Percentiles rank a stretch among this genome's conserved stretches.
Evolutionary conservation across 2,113 vertebrate species (phyloP).

Genomic region (Myotis yumanensis): DNA sequence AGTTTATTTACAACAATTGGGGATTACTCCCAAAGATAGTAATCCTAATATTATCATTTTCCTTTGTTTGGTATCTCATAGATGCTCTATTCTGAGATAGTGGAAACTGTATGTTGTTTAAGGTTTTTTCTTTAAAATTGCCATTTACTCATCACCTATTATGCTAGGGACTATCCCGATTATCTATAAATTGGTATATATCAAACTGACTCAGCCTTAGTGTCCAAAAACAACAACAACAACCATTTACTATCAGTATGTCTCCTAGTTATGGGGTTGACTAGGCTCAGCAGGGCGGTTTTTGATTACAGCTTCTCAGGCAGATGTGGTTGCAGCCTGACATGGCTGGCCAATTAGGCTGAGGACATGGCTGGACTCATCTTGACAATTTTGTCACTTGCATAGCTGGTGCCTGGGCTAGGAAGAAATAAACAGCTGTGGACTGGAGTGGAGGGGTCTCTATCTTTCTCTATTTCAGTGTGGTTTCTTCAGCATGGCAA

Average conservation of each 20-base stretch:
- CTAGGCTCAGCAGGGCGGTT: not conserved
- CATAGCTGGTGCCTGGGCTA: not conserved
- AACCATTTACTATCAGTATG: not conserved
- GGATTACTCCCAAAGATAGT: not conserved
- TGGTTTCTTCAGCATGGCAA: not conserved
- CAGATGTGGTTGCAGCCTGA: not conserved
- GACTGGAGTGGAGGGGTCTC: not conserved
- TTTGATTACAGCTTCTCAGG: not conserved
- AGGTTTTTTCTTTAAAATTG: not conserved
- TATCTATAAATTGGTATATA: not conserved
- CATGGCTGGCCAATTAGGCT: not conserved
- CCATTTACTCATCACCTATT: not conserved
- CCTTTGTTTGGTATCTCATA: not conserved
- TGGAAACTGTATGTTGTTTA: not conserved
- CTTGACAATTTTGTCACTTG: not conserved
- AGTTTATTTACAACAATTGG: not conserved
- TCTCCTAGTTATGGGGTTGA: not conserved
- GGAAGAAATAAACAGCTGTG: not conserved
- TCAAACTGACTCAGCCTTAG: not conserved
- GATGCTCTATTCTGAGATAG: not conserved
- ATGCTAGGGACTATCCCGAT: not conserved
- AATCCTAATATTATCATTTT: not conserved
- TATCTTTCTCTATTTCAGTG: not conserved
- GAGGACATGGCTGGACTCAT: not conserved
- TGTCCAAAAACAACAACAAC: not conserved